A percentile compares a stretch with the other conserved stretches of the same genome.
Conservation (phyloP, 1,140 invertebrate genomes). For the Venturia canescens region DNA sequence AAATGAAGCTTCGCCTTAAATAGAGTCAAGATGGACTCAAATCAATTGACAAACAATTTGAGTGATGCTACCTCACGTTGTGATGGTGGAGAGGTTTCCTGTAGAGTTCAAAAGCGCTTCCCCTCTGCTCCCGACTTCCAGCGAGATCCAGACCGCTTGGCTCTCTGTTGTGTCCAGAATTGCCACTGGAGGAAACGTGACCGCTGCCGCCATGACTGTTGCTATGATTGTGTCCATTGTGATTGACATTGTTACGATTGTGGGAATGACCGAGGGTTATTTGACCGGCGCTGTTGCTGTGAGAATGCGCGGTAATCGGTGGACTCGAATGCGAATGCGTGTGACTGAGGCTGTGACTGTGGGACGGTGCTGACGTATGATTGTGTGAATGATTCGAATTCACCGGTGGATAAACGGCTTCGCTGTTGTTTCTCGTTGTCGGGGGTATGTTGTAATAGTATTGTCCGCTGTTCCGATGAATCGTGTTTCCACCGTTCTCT, state of each 20-base stretch:
- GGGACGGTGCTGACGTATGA: conserved; percentile 73
- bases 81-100: conserved; percentile 90
- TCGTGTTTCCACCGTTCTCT: conserved; percentile 65
- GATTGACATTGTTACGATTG: conserved; percentile 73
- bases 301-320: conserved; percentile 72
- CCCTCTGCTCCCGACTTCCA: conserved; percentile 91
- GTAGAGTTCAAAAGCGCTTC: conserved; percentile 97
- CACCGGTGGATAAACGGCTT: conserved; percentile 63
- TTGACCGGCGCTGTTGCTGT: conserved; percentile 76
- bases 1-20: too few species aligned
- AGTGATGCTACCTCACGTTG: conserved; percentile 82
- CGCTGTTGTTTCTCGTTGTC: conserved; percentile 71
- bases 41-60: too few species aligned
- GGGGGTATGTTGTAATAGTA: conserved; percentile 81
- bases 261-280: conserved; percentile 74
- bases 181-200: conserved; percentile 55
- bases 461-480: conserved; percentile 74
- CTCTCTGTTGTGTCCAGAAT: conserved; percentile 76
- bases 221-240: conserved; percentile 69
- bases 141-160: conserved; percentile 83
- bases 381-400: conserved; percentile 76
- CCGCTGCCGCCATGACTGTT: conserved; percentile 63
- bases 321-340: conserved; percentile 79
- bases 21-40: too few species aligned
- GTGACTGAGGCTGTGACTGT: conserved; percentile 74